Conservation (phyloP, 2,888 invertebrate genomes). For the Sinohyriopsis cumingii region DNA sequence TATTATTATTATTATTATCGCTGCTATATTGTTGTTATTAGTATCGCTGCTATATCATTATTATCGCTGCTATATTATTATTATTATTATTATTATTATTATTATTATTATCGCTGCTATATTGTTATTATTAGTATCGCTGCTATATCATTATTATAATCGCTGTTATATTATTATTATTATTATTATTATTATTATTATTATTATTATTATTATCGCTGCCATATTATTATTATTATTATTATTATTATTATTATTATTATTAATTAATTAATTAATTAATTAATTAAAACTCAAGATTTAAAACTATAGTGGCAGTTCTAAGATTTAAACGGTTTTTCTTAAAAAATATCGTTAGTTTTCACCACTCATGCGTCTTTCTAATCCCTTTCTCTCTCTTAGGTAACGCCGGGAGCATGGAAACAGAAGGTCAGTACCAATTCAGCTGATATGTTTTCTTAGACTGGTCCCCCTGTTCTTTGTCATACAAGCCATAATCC, state of each 20-base stretch:
- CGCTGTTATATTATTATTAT: no score
- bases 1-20: slow-evolving; percentile 1
- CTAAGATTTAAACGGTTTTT: no score
- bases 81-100: slow-evolving; percentile 14
- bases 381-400: slow-evolving; percentile 13
- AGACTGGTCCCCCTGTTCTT: background rate
- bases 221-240: no score
- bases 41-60: background rate
- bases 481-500: no score
- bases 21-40: slow-evolving; percentile 9
- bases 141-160: no score
- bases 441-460: background rate
- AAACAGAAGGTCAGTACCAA: slow-evolving; percentile 40
- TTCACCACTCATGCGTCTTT: slow-evolving; percentile 6
- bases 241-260: slow-evolving; percentile 1
- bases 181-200: no score
- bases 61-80: slow-evolving; percentile 5
- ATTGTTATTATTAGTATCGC: no score
- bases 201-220: no score
- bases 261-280: no score
- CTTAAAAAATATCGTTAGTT: no score
- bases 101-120: background rate
- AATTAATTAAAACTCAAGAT: no score
- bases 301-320: no score
- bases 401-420: slow-evolving; percentile 45